phyloP scores from a whole-genome alignment of 2,113 vertebrate genomes.

The Lipophrys pholis region DNA sequence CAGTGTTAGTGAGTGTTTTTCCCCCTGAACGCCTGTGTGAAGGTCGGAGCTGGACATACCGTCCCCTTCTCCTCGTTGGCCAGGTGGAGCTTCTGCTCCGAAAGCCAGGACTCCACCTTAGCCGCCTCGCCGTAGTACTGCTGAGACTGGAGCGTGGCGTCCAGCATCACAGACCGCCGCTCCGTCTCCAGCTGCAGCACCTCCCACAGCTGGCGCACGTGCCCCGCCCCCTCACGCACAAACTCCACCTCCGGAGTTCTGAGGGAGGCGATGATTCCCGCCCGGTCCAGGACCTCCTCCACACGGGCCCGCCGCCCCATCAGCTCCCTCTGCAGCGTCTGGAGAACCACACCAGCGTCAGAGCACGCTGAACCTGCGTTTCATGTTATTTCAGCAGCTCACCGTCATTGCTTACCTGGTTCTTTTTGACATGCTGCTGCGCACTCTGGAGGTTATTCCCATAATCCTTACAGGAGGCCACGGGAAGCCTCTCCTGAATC shows the following conservation, averaged over 20 bases:
- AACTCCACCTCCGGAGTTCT: conserved; percentile 86
- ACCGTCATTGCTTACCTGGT: conserved; percentile 83
- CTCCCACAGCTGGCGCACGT: conserved; percentile 89
- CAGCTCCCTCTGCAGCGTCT: conserved; percentile 93
- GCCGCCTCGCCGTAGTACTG: conserved; percentile 91
- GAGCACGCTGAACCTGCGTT: conserved; percentile 5
- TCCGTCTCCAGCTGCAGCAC: conserved; percentile 87
- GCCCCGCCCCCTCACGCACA: conserved; percentile 83
- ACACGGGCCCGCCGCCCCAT: conserved; percentile 89
- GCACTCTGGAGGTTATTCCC: conserved; percentile 90
- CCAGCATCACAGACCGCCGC: conserved; percentile 84
- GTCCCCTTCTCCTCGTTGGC: conserved; percentile 92
- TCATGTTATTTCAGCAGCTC: conserved; percentile 3
- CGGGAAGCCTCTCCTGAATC: conserved; percentile 91
- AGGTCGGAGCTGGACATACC: conserved; percentile 71
- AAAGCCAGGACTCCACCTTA: conserved; percentile 93
- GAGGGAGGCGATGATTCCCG: conserved; percentile 83
- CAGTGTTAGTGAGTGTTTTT: not conserved
- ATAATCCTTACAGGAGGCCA: conserved; percentile 91
- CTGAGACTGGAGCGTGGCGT: conserved; percentile 87
- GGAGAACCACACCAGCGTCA: conserved; percentile 16
- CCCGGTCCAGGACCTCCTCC: conserved; percentile 82
- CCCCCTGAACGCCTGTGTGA: not conserved
- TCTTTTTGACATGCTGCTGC: conserved; percentile 92
- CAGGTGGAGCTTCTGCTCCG: conserved; percentile 92